Evolutionary conservation across 2,113 vertebrate genomes (phyloP).

Genomic region (Cephalopterus ornatus): DNA sequence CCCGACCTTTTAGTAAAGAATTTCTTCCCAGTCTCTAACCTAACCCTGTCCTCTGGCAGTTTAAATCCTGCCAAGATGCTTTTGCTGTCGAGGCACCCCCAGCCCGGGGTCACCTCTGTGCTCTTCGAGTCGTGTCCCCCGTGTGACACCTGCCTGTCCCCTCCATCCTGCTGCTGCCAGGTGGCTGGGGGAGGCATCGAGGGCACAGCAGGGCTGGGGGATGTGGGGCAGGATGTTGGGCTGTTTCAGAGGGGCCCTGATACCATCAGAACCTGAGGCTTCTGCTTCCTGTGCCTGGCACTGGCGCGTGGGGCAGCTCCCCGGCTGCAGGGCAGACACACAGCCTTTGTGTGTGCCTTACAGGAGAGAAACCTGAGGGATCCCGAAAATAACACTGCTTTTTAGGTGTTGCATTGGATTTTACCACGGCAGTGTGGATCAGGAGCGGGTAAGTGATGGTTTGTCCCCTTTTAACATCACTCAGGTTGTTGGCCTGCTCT

Average conservation of each 20-base stretch:
- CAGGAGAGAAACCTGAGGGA: not conserved
- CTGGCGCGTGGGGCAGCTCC: not conserved
- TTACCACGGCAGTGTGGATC: accelerated
- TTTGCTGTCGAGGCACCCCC: too few relatives aligned
- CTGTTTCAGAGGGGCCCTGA: not conserved
- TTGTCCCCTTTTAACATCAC: not conserved
- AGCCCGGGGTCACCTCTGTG: not conserved
- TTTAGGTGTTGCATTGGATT: not conserved
- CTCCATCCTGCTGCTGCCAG: accelerated
- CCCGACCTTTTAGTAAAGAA: not conserved
- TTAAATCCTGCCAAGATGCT: not conserved
- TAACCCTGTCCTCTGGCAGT: not conserved
- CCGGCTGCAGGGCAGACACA: not conserved
- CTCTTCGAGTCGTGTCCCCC: not conserved
- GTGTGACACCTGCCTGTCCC: accelerated
- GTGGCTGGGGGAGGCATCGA: not conserved
- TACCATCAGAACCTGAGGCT: not conserved
- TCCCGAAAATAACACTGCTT: not conserved
- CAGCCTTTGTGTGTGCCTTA: accelerated
- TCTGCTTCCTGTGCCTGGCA: not conserved
- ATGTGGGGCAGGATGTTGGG: not conserved
- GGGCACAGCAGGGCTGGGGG: not conserved
- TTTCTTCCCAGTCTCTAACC: not conserved
- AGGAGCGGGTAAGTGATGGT: not conserved
- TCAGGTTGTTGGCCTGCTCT: not conserved